Evolutionary conservation across 1,140 invertebrate genomes (phyloP).

Genomic region (Zaprionus gabonicus): DNA sequence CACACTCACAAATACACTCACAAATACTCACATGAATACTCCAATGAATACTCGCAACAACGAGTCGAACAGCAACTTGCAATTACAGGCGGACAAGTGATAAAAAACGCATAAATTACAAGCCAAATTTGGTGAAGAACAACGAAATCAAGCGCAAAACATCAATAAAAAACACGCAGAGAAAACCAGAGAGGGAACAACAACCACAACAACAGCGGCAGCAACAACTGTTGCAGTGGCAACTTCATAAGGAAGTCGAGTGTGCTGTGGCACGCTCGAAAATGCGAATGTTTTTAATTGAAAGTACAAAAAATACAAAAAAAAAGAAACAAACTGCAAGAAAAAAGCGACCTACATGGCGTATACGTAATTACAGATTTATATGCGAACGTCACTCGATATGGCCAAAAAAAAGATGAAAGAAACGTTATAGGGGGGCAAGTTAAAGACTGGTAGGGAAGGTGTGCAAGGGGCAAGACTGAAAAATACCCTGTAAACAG

Average conservation of each 20-base stretch:
- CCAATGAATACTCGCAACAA: background rate
- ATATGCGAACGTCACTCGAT: conserved; percentile 69
- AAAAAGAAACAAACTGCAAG: background rate
- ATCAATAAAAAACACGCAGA: conserved; percentile 6
- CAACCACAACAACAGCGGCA: conserved; percentile 21
- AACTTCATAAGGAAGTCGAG: conserved; percentile 73
- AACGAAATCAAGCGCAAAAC: conserved; percentile 39
- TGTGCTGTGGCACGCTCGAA: conserved; percentile 48
- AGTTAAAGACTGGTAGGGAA: background rate
- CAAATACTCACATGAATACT: background rate
- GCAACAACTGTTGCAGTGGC: conserved; percentile 17
- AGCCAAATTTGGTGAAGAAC: conserved; percentile 55
- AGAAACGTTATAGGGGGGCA: background rate
- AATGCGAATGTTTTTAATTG: conserved; percentile 65
- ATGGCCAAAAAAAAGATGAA: conserved; percentile 28
- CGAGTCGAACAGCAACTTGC: conserved; percentile 13
- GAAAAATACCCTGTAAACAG: background rate
- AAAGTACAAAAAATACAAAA: conserved; percentile 36
- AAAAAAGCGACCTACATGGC: conserved; percentile 66
- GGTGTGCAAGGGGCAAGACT: background rate
- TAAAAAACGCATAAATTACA: conserved; percentile 74
- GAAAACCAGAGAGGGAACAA: background rate
- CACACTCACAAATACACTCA: conserved; percentile 45
- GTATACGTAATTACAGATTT: conserved; percentile 82
- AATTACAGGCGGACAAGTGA: conserved; percentile 58